A percentile compares a stretch with the other conserved stretches of the same genome.
Evolutionary conservation across 2,888 invertebrate species (phyloP).

Genomic region (Drosophila affinis): DNA sequence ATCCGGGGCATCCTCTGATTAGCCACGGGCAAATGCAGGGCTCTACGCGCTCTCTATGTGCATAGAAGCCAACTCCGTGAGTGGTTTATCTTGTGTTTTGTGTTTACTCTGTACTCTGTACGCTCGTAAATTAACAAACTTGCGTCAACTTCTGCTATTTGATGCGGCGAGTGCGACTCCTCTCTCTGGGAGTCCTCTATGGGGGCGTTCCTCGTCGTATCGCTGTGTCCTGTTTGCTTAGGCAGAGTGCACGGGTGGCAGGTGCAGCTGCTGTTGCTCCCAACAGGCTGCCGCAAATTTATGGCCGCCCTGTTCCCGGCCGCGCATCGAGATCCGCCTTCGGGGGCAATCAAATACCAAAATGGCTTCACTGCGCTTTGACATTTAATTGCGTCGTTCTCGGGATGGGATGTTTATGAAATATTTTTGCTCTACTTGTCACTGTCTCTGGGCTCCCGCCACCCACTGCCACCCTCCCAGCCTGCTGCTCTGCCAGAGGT

Average conservation of each 20-base stretch:
- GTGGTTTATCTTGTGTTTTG: not conserved
- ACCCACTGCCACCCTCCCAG: not conserved
- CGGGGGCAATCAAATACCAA: slow-evolving; percentile 50
- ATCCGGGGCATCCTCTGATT: slow-evolving; percentile 1
- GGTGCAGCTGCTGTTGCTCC: slow-evolving; percentile 3
- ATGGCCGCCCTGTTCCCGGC: slow-evolving; percentile 41
- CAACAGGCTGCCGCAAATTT: slow-evolving; percentile 35
- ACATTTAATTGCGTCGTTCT: slow-evolving; percentile 65
- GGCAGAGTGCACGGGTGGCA: slow-evolving; percentile 22
- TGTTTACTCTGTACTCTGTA: not conserved
- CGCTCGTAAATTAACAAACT: slow-evolving; percentile 35
- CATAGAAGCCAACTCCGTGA: not conserved
- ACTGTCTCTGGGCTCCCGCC: not conserved
- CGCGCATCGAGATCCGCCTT: slow-evolving; percentile 17
- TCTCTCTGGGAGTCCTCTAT: not conserved
- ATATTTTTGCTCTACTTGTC: slow-evolving; percentile 46
- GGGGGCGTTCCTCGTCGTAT: slow-evolving; percentile 4
- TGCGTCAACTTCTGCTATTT: slow-evolving; percentile 1
- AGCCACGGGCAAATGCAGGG: slow-evolving; percentile 6
- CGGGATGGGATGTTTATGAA: slow-evolving; percentile 57
- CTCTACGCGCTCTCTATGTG: no score
- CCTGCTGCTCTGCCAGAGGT: not conserved
- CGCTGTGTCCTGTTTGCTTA: slow-evolving; percentile 26
- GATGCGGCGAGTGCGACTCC: slow-evolving; percentile 7
- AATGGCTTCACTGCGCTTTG: slow-evolving; percentile 55